Evolutionary conservation across 2,113 vertebrate genomes (phyloP).

Genomic region (Thalassarche chlororhynchos): DNA sequence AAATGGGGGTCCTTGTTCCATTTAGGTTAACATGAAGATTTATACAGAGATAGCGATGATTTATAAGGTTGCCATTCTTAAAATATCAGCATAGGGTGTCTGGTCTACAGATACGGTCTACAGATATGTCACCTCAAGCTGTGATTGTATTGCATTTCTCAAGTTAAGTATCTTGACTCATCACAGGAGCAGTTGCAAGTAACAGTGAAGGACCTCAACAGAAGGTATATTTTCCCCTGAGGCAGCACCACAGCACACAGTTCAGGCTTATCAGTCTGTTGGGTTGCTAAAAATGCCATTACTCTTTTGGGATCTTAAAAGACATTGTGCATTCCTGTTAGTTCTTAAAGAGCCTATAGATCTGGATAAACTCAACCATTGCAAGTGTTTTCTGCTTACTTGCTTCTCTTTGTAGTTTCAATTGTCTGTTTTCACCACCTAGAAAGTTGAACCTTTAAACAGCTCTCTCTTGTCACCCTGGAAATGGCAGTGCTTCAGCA

Average conservation of each 20-base stretch:
- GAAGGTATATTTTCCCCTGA: not conserved
- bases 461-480: not conserved
- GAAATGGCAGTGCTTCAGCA: not conserved
- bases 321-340: not conserved
- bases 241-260: not conserved
- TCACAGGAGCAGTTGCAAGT: not conserved
- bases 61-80: constrained; percentile 15
- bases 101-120: not conserved
- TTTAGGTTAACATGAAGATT: not conserved
- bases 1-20: not conserved
- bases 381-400: not conserved
- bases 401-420: not conserved
- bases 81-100: not conserved
- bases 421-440: not conserved
- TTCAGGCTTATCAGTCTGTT: not conserved
- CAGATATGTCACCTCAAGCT: not conserved
- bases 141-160: not conserved
- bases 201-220: not conserved
- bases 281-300: not conserved
- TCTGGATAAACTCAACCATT: not conserved
- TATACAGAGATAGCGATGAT: not conserved
- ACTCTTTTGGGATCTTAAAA: not conserved
- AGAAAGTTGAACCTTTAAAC: not conserved
- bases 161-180: not conserved
- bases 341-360: not conserved